Evolutionary conservation across 2,113 vertebrate genomes (phyloP).

Genomic region (Lagopus muta): DNA sequence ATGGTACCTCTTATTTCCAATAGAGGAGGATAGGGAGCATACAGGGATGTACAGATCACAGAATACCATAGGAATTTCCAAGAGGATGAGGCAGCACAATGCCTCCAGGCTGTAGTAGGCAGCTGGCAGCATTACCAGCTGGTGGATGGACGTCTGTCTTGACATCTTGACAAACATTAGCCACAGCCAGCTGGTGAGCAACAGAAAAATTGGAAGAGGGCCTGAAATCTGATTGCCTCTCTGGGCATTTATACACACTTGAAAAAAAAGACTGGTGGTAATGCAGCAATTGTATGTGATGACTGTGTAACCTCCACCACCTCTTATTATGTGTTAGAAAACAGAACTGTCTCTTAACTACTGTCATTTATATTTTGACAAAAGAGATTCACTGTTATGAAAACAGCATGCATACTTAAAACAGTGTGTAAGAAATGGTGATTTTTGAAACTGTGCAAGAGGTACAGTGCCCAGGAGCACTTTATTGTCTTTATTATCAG

Average conservation of each 20-base stretch:
- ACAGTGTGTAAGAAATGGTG: neutral
- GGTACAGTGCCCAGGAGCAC: neutral
- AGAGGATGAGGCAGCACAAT: neutral
- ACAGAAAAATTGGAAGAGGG: neutral
- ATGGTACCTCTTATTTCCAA: neutral
- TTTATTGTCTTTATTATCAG: neutral
- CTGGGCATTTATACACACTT: neutral
- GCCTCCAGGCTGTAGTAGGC: neutral
- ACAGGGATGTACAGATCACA: neutral
- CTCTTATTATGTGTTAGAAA: neutral
- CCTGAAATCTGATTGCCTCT: neutral
- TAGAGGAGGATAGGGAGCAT: neutral
- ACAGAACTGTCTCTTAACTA: neutral
- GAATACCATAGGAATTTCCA: neutral
- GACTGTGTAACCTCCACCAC: neutral
- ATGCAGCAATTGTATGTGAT: neutral
- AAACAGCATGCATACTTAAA: neutral
- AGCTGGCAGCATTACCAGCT: neutral
- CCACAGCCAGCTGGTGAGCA: neutral
- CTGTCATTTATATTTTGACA: neutral
- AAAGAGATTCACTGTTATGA: neutral
- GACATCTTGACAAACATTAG: neutral
- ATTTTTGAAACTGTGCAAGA: neutral
- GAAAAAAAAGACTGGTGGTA: neutral
- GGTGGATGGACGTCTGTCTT: neutral